A percentile compares a stretch with the other conserved stretches of the same genome.
phyloP scores from a whole-genome alignment of 2,888 invertebrate genomes.

The Amblyjoppa proteus region DNA sequence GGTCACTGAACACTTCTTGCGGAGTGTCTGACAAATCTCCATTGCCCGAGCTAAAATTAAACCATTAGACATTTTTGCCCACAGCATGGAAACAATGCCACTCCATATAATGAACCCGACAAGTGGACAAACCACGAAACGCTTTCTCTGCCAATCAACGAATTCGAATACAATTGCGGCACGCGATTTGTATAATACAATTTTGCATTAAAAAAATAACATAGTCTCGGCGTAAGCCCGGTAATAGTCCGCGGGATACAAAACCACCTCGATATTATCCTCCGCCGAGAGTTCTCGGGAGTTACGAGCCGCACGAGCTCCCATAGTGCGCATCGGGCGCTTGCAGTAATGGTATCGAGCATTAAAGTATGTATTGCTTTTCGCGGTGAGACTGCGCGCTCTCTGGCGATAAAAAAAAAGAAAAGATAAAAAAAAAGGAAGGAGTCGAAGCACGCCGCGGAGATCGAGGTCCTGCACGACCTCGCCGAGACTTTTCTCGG shows the following conservation, averaged over 20 bases:
- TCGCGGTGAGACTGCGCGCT: neutral
- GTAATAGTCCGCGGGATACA: neutral
- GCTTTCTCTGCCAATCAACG: no score
- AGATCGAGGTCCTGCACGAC: conserved; percentile 40
- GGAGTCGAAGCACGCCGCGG: conserved; percentile 1
- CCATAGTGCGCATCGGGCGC: neutral
- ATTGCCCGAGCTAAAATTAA: no score
- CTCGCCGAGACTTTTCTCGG: conserved; percentile 36
- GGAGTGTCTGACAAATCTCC: no score
- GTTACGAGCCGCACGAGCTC: neutral
- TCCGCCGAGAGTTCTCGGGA: neutral
- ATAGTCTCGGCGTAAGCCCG: neutral
- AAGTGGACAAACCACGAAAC: no score
- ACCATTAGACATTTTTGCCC: no score
- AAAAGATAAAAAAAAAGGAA: conserved; percentile 2
- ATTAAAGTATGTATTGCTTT: conserved; percentile 4
- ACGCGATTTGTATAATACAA: no score
- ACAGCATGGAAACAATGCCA: no score
- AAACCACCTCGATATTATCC: neutral
- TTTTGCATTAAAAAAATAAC: no score
- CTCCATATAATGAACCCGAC: no score
- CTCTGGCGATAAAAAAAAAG: neutral
- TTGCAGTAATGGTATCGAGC: conserved; percentile 20
- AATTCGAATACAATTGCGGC: no score
- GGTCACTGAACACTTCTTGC: no score